These are phyloP conservation scores for Isoperla grammatica DNA, from an alignment of 2,888 invertebrate species.

Conservation along the genomic window DNA sequence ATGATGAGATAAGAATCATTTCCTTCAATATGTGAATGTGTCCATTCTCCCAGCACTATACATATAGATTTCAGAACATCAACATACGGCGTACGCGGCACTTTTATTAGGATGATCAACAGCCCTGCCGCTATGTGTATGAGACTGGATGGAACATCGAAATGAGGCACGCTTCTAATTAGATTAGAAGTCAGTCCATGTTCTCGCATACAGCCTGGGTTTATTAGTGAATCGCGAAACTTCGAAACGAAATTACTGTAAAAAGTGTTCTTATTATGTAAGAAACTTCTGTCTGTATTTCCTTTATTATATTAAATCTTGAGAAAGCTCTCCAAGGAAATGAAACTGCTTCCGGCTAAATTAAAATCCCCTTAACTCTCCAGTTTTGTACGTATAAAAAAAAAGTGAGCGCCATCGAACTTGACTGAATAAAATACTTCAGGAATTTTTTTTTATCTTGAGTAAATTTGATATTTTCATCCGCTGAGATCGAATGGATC, in stretches of 20 bases:
- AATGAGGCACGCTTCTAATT: background rate
- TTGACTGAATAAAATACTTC: constrained; percentile 1
- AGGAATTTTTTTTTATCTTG: too few species aligned
- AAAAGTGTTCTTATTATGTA: background rate
- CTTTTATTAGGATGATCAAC: too few species aligned
- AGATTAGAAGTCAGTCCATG: background rate
- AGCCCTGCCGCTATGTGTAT: too few species aligned
- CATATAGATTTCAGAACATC: too few species aligned
- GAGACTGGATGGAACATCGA: too few species aligned
- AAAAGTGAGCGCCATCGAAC: background rate
- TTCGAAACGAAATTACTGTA: constrained; percentile 9
- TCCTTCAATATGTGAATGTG: too few species aligned
- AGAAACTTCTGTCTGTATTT: constrained; percentile 6
- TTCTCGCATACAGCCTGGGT: background rate
- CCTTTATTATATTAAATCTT: constrained; percentile 14
- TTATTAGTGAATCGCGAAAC: constrained; percentile 16
- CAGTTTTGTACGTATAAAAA: constrained; percentile 4
- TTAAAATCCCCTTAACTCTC: constrained; percentile 23
- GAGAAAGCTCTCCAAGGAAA: constrained; percentile 21
- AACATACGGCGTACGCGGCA: too few species aligned
- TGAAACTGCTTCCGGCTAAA: constrained; percentile 24
- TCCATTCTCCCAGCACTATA: too few species aligned
- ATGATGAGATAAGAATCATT: too few species aligned
- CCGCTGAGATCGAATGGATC: background rate
- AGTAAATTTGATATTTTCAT: constrained; percentile 3